A percentile compares a stretch with the other conserved stretches of the same genome.
Evolutionary conservation across 2,113 vertebrate species (phyloP).

Genomic region (Bujurquina vittata): DNA sequence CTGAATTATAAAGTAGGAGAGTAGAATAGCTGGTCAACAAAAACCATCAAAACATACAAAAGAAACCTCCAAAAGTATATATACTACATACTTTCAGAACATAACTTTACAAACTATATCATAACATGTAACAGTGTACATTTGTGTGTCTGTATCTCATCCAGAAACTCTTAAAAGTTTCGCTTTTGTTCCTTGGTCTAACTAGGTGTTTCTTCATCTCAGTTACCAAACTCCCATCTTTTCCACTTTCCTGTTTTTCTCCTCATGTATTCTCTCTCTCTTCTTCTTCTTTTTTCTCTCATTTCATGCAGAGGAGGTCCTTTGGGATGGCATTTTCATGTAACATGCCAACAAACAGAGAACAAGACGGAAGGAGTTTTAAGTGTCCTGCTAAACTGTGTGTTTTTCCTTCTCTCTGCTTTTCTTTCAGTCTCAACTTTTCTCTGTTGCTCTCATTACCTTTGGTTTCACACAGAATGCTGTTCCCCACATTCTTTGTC

Average conservation of each 20-base stretch:
- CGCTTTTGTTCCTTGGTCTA: slow-evolving; percentile 20
- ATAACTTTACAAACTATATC: slow-evolving; percentile 24
- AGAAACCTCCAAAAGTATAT: neutral
- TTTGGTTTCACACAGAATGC: slow-evolving; percentile 47
- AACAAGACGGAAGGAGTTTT: slow-evolving; percentile 42
- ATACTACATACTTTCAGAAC: neutral
- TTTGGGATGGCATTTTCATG: slow-evolving; percentile 46
- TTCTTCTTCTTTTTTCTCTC: slow-evolving; percentile 6
- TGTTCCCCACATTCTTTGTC: slow-evolving; percentile 17
- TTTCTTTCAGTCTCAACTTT: slow-evolving; percentile 11
- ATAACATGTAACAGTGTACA: neutral
- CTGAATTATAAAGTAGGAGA: neutral
- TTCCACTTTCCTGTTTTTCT: slow-evolving; percentile 1
- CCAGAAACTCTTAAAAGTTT: slow-evolving; percentile 7
- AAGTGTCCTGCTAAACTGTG: slow-evolving; percentile 65
- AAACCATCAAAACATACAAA: neutral
- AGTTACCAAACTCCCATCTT: slow-evolving; percentile 13
- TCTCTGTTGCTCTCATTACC: slow-evolving; percentile 42
- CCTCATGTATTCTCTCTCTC: slow-evolving; percentile 17
- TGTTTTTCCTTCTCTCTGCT: slow-evolving; percentile 21
- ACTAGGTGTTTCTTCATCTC: slow-evolving; percentile 34
- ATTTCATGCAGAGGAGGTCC: slow-evolving; percentile 36
- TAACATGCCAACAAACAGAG: slow-evolving; percentile 45
- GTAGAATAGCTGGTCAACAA: too few species aligned
- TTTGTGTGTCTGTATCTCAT: slow-evolving; percentile 2